A percentile compares a stretch with the other conserved stretches of the same genome.
Evolutionary conservation across 2,113 vertebrate genomes (phyloP).

Genomic region (Anguilla japonica): DNA sequence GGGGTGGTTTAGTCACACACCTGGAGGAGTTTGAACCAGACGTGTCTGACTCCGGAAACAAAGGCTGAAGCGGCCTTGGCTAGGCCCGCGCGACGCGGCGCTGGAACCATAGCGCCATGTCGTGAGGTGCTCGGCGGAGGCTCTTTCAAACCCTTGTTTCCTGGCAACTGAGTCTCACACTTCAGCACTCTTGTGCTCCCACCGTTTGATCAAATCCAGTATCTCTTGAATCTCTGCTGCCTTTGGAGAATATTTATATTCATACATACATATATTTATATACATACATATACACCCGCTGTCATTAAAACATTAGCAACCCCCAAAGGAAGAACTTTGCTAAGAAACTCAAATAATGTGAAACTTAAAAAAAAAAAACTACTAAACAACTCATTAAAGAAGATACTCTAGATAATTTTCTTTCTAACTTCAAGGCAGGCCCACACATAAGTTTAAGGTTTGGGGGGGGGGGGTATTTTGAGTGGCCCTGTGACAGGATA

Average conservation of each 20-base stretch:
- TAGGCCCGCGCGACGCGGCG: constrained; percentile 42
- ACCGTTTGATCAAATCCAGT: neutral
- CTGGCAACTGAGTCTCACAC: constrained; percentile 12
- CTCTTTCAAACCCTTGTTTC: constrained; percentile 36
- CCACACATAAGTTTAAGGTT: neutral
- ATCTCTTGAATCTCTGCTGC: neutral
- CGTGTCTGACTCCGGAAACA: constrained; percentile 45
- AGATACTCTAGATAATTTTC: neutral
- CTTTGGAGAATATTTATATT: constrained; percentile 33
- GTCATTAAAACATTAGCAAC: neutral
- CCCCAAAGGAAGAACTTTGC: neutral
- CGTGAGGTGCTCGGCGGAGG: constrained; percentile 37
- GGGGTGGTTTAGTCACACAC: neutral
- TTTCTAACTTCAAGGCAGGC: neutral
- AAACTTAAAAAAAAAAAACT: neutral
- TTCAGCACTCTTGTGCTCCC: neutral
- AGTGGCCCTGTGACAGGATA: too few relatives aligned
- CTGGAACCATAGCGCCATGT: constrained; percentile 28
- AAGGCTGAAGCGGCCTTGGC: constrained; percentile 44
- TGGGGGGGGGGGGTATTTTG: neutral
- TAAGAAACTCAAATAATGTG: neutral
- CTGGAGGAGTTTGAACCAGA: constrained; percentile 35
- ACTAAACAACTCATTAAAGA: neutral
- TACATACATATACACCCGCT: constrained; percentile 13
- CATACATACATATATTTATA: constrained; percentile 36